phyloP scores from a whole-genome alignment of 1,140 invertebrate genomes.

The Leptoteleia sp. region DNA sequence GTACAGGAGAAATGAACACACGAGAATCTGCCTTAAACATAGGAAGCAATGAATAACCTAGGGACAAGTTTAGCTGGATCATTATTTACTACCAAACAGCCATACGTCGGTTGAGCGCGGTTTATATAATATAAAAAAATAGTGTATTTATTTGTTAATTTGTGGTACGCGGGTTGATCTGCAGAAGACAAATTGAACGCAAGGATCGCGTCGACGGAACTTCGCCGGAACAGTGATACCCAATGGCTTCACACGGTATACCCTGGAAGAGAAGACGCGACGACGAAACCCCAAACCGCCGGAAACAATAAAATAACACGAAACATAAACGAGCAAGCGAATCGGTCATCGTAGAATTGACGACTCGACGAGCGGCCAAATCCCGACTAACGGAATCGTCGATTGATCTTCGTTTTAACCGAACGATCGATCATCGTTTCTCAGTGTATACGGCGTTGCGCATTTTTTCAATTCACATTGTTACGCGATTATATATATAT shows the following conservation, averaged over 20 bases:
- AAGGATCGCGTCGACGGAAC: no score
- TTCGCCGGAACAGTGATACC: no score
- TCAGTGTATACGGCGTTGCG: constrained; percentile 48
- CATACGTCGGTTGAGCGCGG: constrained; percentile 43
- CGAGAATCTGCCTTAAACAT: constrained; percentile 72
- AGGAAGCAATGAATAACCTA: constrained; percentile 54
- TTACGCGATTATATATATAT: constrained; percentile 34
- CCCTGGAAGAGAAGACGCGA: no score
- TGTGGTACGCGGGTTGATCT: constrained; percentile 63
- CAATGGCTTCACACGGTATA: no score
- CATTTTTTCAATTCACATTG: constrained; percentile 51
- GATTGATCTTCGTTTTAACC: not conserved
- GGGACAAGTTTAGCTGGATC: constrained; percentile 65
- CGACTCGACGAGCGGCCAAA: not conserved
- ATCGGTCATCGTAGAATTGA: constrained; percentile 1
- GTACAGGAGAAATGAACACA: constrained; percentile 61
- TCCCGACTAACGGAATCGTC: not conserved
- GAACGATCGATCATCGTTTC: constrained; percentile 10
- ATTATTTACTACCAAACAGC: constrained; percentile 44
- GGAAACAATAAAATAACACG: no score
- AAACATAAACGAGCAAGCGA: no score
- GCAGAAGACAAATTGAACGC: constrained; percentile 13
- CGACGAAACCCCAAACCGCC: no score
- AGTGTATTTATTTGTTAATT: constrained; percentile 71
- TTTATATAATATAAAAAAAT: constrained; percentile 57